Base-by-base conservation (phyloP, 2,888 invertebrate genomes). In the Tortrix viridana region DNA sequence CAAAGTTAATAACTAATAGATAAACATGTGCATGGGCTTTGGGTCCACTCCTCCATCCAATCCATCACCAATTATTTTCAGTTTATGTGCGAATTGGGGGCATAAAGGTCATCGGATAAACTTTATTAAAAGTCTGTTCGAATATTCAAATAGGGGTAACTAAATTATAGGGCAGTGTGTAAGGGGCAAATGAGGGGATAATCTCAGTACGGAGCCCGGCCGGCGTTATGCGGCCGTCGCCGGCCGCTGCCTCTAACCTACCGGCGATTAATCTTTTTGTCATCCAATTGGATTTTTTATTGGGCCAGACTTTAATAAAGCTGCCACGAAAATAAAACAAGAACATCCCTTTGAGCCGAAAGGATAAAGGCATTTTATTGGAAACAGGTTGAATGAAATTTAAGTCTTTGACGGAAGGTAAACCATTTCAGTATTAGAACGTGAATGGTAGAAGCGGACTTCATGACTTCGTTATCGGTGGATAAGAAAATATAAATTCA, bases 161-260 rank as follows among this genome's bases (percentile, higher is more conserved):
- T 16, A 48, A 55, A 55, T 61, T 44, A 49, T 44, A 49, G 26
- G 55, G 22, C 43, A 23, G 48, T 20, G 48, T 54, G 47, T 67
- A 67, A 69, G 70, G 74, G 72, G 71, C 71, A 77, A 77, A 77
- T 73, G 70, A 75, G 66, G 69, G 75, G 72, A 76, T 78, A 74
- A 79, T 78, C 74, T 73, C 69, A 66, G 76, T 73, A 75, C 76
- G 73, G 75, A 71, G 68, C 69, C 63, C 65, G 69, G 67, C 32
- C 7, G 62, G 65, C 68, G 43, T n/a, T 7, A 14, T 5, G 23
- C 22, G 47, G 37, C n/a, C 48, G 53, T n/a, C 23, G 16, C 19
- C 14, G 32, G 16, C 26, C 9, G 58, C 41, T 9, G 37, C 14
- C 26, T n/a, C 16, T 18, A 20, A 48, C 20, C 54, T 12, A 54